These are phyloP conservation scores for Aptenodytes patagonicus DNA, from an alignment of 2,113 vertebrate species.

Conservation along the genomic window DNA sequence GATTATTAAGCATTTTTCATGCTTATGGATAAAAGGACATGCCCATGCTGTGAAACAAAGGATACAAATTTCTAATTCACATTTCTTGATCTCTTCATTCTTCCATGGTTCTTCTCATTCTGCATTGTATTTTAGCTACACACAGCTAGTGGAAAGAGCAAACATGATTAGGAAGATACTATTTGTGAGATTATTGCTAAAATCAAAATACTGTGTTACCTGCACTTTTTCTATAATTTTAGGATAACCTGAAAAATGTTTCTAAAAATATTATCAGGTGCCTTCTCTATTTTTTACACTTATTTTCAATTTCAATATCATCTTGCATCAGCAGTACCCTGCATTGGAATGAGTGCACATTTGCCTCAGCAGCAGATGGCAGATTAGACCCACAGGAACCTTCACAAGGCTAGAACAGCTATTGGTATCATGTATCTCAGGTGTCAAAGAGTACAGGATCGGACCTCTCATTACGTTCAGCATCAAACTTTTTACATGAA, in stretches of 20 bases:
- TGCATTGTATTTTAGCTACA: neutral
- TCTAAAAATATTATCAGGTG: neutral
- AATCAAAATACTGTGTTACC: neutral
- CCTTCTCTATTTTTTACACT: neutral
- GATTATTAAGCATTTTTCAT: neutral
- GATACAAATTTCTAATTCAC: neutral
- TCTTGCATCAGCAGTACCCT: neutral
- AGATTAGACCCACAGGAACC: neutral
- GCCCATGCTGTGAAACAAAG: neutral
- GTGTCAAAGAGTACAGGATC: neutral
- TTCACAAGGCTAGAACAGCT: neutral
- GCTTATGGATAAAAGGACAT: neutral
- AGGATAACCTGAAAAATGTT: neutral
- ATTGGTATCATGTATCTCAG: neutral
- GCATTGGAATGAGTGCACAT: neutral
- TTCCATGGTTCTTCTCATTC: neutral
- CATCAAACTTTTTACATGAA: neutral
- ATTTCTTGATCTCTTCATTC: neutral
- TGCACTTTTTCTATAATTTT: neutral
- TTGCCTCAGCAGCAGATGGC: neutral
- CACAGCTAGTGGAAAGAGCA: neutral
- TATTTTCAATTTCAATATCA: neutral
- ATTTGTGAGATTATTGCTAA: neutral
- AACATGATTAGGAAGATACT: neutral
- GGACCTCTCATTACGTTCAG: neutral